phyloP scores from a whole-genome alignment of 1,140 invertebrate species.

The Bursaphelenchus mucronatus region DNA sequence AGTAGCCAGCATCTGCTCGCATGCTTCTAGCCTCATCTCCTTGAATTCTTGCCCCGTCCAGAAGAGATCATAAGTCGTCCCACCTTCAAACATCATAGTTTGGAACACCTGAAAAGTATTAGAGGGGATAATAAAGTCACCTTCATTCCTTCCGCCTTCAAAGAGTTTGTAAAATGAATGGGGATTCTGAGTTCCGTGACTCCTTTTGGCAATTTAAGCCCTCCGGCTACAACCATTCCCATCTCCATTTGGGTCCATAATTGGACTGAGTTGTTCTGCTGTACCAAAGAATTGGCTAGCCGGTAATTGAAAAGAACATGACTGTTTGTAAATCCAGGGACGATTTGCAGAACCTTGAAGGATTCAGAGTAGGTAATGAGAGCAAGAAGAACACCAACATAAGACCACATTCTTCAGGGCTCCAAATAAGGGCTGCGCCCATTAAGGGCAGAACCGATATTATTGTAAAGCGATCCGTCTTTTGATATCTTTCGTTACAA shows the following conservation, averaged over 20 bases:
- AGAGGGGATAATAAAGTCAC: slow-evolving; percentile 31
- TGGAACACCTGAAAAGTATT: slow-evolving; percentile 54
- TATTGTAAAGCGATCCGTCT: too few species aligned
- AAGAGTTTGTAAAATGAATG: slow-evolving; percentile 56
- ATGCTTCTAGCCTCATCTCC: slow-evolving; percentile 54
- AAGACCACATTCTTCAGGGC: too few species aligned
- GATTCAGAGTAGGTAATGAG: too few species aligned
- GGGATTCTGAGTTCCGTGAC: slow-evolving; percentile 51
- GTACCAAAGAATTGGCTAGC: slow-evolving; percentile 48
- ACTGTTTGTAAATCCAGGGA: slow-evolving; percentile 59
- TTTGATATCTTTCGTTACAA: too few species aligned
- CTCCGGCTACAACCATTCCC: slow-evolving; percentile 58
- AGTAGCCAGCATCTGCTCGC: slow-evolving; percentile 55
- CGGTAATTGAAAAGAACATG: slow-evolving; percentile 60
- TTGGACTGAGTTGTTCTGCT: slow-evolving; percentile 53
- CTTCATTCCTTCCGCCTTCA: slow-evolving; percentile 58
- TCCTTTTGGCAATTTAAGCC: slow-evolving; percentile 43
- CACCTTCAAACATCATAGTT: slow-evolving; percentile 59
- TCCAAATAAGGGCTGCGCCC: too few species aligned
- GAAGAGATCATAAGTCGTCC: slow-evolving; percentile 57
- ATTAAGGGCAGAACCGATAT: too few species aligned
- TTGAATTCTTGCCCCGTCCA: slow-evolving; percentile 61
- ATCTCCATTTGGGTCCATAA: slow-evolving; percentile 61
- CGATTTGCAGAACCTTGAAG: slow-evolving; percentile 50
- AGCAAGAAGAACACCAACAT: too few species aligned